These are phyloP conservation scores for Crotophaga sulcirostris DNA, from an alignment of 2,113 vertebrate genomes.

Conservation along the genomic window DNA sequence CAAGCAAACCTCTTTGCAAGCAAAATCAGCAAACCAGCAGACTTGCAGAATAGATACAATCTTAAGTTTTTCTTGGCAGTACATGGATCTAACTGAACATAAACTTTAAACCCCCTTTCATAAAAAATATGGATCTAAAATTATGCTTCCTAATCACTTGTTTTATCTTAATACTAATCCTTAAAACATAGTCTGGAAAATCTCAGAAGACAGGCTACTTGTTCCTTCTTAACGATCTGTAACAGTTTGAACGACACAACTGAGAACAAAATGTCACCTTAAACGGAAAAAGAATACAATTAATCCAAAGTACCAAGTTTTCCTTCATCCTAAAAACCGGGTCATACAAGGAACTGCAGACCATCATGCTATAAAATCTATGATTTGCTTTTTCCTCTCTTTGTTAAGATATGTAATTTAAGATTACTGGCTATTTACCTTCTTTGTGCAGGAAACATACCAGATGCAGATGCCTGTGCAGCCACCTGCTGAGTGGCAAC, in stretches of 20 bases:
- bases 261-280: neutral
- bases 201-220: neutral
- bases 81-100: neutral
- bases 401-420: neutral
- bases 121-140: neutral
- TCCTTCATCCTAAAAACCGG: neutral
- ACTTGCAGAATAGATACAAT: neutral
- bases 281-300: neutral
- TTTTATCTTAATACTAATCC: neutral
- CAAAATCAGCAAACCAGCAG: neutral
- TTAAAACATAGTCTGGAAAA: neutral
- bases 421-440: slow-evolving; percentile 74
- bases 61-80: neutral
- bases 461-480: slow-evolving; percentile 89
- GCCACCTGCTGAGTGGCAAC: slow-evolving; percentile 93
- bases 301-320: neutral
- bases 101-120: neutral
- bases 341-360: neutral
- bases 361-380: neutral
- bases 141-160: neutral
- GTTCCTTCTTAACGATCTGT: neutral
- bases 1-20: neutral
- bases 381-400: neutral
- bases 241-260: neutral
- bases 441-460: slow-evolving; percentile 88